A percentile compares a stretch with the other conserved stretches of the same genome.
These are phyloP conservation scores for Argyra leucocephala DNA, from an alignment of 2,888 invertebrate genomes.

Conservation along the genomic window DNA sequence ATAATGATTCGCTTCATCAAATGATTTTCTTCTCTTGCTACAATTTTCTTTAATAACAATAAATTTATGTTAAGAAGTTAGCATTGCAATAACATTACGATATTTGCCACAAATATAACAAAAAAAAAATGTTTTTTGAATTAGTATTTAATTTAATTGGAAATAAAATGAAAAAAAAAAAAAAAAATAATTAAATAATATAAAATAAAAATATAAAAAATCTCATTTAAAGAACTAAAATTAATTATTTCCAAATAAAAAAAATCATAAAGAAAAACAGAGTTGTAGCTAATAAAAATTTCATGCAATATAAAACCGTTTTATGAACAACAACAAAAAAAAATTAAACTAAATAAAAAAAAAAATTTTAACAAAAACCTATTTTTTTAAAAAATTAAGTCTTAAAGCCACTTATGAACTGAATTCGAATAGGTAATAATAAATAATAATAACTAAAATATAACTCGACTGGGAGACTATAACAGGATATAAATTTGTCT, in stretches of 20 bases:
- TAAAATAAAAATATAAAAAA: too few species aligned
- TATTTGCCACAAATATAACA: not conserved
- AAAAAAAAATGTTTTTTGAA: not conserved
- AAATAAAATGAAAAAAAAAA: not conserved
- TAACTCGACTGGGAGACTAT: not conserved
- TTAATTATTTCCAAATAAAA: slow-evolving; percentile 4
- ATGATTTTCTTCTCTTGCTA: not conserved
- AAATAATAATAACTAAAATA: too few species aligned
- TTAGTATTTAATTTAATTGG: slow-evolving; percentile 2
- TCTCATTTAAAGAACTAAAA: not conserved
- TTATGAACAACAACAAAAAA: too few species aligned
- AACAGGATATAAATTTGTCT: too few species aligned
- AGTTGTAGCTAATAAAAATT: not conserved
- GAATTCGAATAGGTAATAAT: too few species aligned
- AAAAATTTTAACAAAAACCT: too few species aligned
- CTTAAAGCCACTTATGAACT: too few species aligned
- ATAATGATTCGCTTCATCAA: not conserved
- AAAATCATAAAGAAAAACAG: not conserved
- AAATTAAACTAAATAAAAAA: too few species aligned
- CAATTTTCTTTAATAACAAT: not conserved
- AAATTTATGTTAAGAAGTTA: not conserved
- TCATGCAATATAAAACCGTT: not conserved
- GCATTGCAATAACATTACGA: not conserved
- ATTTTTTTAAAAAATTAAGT: too few species aligned
- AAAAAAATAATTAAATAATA: too few species aligned